Evolutionary conservation across 2,797 vertebrate species (phyloP), one percentile per base, ranked within the genome.

Genomic region (Cynopterus sphinx): DNA sequence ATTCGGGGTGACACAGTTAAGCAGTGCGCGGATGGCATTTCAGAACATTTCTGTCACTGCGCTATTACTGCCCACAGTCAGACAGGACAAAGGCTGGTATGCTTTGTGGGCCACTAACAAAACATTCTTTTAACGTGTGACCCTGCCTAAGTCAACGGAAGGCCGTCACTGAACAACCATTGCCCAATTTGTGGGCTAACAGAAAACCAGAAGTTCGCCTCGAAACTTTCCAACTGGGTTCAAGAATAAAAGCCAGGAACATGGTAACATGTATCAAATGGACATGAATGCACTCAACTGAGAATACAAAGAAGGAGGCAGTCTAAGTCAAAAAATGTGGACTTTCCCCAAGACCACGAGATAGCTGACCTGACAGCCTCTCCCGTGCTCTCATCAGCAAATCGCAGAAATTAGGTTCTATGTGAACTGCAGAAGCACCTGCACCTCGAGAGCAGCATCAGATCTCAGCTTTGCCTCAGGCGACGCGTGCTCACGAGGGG

Each of bases 121-220:
- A 97, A 98, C 70, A 95, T 4, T 77, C 81, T 96, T 92, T 59
- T 55, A 95, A 90, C 92, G 94, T 68, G 90, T 79, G 90, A 95
- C 68, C 88, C 65, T 96, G 93, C 77, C 92, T 97, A 93, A 92
- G 87, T 95, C 87, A 95, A 91, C 41, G 31, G 87, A 75, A 95
- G 85, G 84, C 96, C 49, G 22, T 95, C 87, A 96, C 21, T 96
- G 90, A 95, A 95, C 90, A 96, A 88, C 96, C 92, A 93, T 43
- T 82, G 87, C 85, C 82, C 96, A 93, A 87, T 95, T 95, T 97
- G 94, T 88, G 96, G 94, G 87, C 74, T 84, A 95, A 92, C 84
- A 95, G 90, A 89, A 97, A 97, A 92, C 92, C 95, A 96, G 96
- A 92, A 96, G 94, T 96, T 96, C 96, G 93, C 92, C 85, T 92